phyloP scores from a whole-genome alignment of 2,888 invertebrate genomes.

The Operophtera brumata region DNA sequence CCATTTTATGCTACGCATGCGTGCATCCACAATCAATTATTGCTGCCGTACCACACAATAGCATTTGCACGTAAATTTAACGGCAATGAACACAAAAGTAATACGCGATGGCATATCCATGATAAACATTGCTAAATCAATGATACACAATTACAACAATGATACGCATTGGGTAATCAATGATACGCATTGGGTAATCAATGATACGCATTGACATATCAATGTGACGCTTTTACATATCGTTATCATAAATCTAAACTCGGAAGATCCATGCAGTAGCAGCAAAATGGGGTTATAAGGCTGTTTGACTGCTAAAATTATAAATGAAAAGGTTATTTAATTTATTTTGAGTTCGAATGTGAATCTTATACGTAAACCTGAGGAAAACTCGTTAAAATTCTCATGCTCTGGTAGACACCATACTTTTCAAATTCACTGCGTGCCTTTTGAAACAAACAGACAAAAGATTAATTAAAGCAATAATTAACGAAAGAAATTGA shows the following conservation, averaged over 20 bases:
- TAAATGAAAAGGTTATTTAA: conserved; percentile 48
- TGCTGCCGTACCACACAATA: background rate
- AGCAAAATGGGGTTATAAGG: conserved; percentile 41
- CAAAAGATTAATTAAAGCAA: background rate
- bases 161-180: background rate
- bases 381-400: conserved; percentile 36
- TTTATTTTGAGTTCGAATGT: conserved; percentile 36
- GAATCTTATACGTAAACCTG: conserved; percentile 48
- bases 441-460: conserved; percentile 41
- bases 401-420: conserved; percentile 36
- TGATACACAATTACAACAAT: background rate
- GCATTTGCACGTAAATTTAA: background rate
- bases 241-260: background rate
- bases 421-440: conserved; percentile 36
- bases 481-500: background rate
- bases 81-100: background rate
- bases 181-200: background rate
- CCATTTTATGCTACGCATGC: conserved; percentile 29
- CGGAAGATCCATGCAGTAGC: conserved; percentile 4
- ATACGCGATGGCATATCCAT: background rate
- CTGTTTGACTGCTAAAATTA: conserved; percentile 52
- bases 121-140: conserved; percentile 42
- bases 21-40: background rate
- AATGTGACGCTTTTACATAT: background rate
- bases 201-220: background rate